Evolutionary conservation across 2,888 invertebrate species (phyloP).

Genomic region (Teinopalpus imperialis): DNA sequence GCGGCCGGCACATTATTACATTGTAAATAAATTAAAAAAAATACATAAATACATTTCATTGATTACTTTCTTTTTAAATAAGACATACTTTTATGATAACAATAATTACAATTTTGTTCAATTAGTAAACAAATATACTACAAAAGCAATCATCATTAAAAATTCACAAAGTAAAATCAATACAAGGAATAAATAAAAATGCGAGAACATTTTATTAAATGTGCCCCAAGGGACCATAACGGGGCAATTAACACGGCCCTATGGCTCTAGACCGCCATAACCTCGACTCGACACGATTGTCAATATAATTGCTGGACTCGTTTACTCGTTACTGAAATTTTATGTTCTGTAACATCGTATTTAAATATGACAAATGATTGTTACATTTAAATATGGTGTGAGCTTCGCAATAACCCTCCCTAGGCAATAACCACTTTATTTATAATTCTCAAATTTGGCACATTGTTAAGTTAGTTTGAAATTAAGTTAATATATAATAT

Average conservation of each 20-base stretch:
- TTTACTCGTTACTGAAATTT: neutral
- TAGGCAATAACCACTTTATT: conserved; percentile 10
- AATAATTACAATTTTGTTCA: too few species aligned
- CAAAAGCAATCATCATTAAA: too few species aligned
- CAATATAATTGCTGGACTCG: conserved; percentile 4
- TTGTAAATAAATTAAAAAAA: neutral
- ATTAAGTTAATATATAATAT: too few species aligned
- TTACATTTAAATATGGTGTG: neutral
- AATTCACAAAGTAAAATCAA: neutral
- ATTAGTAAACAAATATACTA: too few species aligned
- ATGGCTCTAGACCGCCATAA: neutral
- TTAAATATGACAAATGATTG: neutral
- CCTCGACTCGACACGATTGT: conserved; percentile 6
- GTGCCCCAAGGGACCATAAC: neutral
- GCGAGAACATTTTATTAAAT: neutral
- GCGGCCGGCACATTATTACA: neutral
- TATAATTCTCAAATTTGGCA: conserved; percentile 2
- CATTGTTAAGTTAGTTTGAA: too few species aligned
- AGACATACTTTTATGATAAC: too few species aligned
- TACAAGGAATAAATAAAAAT: conserved; percentile 1
- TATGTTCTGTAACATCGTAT: neutral
- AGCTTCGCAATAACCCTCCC: neutral
- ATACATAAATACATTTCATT: neutral
- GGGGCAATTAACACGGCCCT: neutral
- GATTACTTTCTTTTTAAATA: neutral